Percentiles rank a stretch among this genome's conserved stretches.
Evolutionary conservation across 2,888 invertebrate genomes (phyloP).

Genomic region (Drosophila crucigera): DNA sequence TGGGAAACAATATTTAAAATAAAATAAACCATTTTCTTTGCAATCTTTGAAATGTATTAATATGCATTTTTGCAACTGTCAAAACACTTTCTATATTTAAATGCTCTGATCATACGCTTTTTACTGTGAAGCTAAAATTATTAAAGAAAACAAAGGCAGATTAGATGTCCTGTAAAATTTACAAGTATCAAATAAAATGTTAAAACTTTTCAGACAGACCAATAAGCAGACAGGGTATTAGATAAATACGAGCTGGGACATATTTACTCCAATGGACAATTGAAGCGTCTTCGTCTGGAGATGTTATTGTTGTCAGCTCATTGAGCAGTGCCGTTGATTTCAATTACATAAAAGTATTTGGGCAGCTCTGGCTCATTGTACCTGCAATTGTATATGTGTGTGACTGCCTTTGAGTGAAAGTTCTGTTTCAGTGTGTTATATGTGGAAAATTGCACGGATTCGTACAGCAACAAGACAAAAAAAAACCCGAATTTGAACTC

Average conservation of each 20-base stretch:
- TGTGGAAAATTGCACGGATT: conserved; percentile 64
- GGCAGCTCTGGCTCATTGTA: conserved; percentile 69
- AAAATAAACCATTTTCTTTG: not conserved
- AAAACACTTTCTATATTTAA: not conserved
- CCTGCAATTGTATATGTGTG: conserved; percentile 25
- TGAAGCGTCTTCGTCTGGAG: conserved; percentile 21
- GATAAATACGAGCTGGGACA: not conserved
- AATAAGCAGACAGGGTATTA: not conserved
- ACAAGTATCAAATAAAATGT: not conserved
- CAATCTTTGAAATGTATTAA: not conserved
- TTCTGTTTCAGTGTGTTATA: conserved; percentile 47
- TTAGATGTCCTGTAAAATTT: fast-evolving
- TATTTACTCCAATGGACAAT: conserved; percentile 8
- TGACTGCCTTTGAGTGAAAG: conserved; percentile 59
- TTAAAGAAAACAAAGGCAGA: not conserved
- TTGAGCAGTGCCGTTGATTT: conserved; percentile 42
- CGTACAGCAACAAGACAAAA: conserved; percentile 9
- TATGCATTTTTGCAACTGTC: not conserved
- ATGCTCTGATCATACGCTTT: not conserved
- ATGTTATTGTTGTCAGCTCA: conserved; percentile 53
- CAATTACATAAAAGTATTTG: conserved; percentile 69
- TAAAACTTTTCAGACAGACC: not conserved
- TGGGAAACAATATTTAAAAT: not conserved
- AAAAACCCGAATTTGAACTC: conserved; percentile 15
- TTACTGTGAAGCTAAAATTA: not conserved